Percentiles rank a stretch among this genome's conserved stretches.
Evolutionary conservation across 2,888 invertebrate genomes (phyloP).

Genomic region (Saturnia japonica): DNA sequence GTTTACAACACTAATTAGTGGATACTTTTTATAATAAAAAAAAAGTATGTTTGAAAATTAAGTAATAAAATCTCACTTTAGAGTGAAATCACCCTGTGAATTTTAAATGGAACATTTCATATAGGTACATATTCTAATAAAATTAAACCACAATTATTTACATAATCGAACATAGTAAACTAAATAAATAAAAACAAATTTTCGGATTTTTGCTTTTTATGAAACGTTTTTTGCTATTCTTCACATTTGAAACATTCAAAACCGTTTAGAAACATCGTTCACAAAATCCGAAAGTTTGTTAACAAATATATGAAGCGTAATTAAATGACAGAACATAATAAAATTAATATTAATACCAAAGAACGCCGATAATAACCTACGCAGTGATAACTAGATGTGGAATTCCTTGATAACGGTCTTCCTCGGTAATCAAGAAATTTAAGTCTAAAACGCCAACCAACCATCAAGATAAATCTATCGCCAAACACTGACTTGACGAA

Average conservation of each 20-base stretch:
- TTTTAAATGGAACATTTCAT: conserved; percentile 18
- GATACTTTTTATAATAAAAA: conserved; percentile 22
- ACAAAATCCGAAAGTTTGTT: not conserved
- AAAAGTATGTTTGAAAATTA: conserved; percentile 24
- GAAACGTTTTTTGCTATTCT: not conserved
- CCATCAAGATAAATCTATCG: not conserved
- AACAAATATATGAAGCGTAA: not conserved
- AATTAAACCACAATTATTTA: conserved; percentile 12
- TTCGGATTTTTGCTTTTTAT: too few species aligned
- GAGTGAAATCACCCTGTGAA: conserved; percentile 53
- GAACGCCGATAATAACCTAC: not conserved
- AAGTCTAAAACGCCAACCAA: not conserved
- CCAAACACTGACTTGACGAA: too few species aligned
- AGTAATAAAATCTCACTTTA: conserved; percentile 54
- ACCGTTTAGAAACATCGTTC: not conserved
- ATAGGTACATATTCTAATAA: conserved; percentile 8
- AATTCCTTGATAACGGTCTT: not conserved
- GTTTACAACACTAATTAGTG: not conserved
- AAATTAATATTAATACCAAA: not conserved
- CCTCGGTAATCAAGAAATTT: not conserved
- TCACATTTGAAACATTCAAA: not conserved
- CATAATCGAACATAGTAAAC: not conserved
- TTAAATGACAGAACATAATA: not conserved
- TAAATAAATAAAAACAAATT: not conserved
- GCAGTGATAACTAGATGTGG: not conserved